Percentiles rank a stretch among this genome's conserved stretches.
phyloP scores from a whole-genome alignment of 1,140 invertebrate species.

The Trypoxylus dichotomus region DNA sequence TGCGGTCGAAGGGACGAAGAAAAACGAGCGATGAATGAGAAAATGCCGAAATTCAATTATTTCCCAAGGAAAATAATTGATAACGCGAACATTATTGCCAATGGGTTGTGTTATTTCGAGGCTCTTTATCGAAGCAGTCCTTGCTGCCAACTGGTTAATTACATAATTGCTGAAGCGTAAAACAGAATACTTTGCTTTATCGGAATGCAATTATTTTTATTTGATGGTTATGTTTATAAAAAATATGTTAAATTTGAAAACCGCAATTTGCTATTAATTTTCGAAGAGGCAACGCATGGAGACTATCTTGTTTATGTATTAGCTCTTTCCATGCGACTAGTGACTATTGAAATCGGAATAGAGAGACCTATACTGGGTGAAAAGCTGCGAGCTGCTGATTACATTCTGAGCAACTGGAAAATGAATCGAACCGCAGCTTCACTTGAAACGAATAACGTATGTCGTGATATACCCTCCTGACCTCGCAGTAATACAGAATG shows the following conservation, averaged over 20 bases:
- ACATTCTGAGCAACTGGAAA: no score
- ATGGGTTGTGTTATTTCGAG: neutral
- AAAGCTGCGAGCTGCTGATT: no score
- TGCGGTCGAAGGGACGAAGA: neutral
- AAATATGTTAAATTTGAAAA: neutral
- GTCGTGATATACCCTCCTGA: no score
- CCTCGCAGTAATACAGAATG: no score
- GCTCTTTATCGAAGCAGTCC: neutral
- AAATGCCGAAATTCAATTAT: neutral
- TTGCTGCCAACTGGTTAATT: neutral
- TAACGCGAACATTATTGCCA: neutral
- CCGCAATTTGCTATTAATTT: no score
- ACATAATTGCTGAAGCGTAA: neutral
- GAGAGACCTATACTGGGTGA: no score
- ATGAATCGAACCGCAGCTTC: no score
- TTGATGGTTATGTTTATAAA: neutral
- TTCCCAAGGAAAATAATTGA: neutral
- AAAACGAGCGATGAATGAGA: neutral
- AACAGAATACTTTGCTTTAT: neutral
- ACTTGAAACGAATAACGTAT: no score
- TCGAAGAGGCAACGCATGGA: no score
- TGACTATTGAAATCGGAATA: no score
- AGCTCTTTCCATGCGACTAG: no score
- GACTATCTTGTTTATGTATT: no score
- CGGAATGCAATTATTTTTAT: neutral